These are phyloP conservation scores for Orthonychiurus folsomi DNA, from an alignment of 2,888 invertebrate species.

Conservation along the genomic window DNA sequence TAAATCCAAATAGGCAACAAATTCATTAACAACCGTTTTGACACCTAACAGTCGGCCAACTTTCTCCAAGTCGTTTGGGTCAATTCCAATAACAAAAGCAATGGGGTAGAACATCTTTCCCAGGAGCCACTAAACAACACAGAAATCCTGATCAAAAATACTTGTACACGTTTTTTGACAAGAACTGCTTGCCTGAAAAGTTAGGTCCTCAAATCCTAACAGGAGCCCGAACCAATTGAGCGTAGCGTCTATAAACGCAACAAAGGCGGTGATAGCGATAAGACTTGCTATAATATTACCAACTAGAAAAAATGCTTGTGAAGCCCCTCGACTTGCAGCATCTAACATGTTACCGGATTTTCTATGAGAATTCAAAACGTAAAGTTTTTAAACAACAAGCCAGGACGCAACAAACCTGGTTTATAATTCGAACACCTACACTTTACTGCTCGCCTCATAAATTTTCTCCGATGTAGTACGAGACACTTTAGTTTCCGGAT, in stretches of 20 bases:
- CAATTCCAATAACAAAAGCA: constrained; percentile 72
- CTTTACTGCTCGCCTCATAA: constrained; percentile 60
- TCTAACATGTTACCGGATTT: constrained; percentile 75
- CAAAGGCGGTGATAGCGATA: constrained; percentile 57
- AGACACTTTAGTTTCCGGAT: constrained; percentile 79
- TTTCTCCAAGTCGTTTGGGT: constrained; percentile 56
- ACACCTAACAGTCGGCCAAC: constrained; percentile 78
- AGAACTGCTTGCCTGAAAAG: constrained; percentile 50
- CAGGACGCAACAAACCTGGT: not conserved
- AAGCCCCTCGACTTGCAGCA: constrained; percentile 82
- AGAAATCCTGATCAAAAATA: not conserved
- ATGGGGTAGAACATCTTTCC: constrained; percentile 86
- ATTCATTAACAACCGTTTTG: constrained; percentile 86
- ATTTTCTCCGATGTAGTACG: constrained; percentile 57
- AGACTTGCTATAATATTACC: constrained; percentile 83
- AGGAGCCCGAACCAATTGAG: constrained; percentile 71
- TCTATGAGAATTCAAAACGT: constrained; percentile 48
- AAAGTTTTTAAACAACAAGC: constrained; percentile 11
- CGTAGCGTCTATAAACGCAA: constrained; percentile 72
- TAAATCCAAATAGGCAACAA: constrained; percentile 75
- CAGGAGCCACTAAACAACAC: constrained; percentile 53
- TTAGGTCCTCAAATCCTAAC: constrained; percentile 56
- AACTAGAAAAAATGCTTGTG: constrained; percentile 67
- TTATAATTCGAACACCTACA: not conserved
- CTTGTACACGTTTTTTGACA: not conserved